Conservation (phyloP, 2,113 vertebrate genomes). For the Prinia subflava region DNA sequence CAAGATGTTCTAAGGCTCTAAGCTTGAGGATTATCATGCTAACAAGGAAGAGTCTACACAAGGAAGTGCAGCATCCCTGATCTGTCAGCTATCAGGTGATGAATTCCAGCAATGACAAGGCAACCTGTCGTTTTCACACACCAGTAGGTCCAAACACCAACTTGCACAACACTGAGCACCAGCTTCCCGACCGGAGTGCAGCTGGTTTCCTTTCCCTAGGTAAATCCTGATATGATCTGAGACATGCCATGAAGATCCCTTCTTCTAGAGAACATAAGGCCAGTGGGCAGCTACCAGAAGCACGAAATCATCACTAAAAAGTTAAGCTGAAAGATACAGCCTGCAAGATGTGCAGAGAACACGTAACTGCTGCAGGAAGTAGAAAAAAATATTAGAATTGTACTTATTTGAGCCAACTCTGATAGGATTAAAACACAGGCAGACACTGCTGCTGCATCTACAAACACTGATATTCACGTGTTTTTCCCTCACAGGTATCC, state of each 20-base stretch:
- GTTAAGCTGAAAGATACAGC: background rate
- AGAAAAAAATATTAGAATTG: background rate
- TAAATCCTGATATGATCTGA: background rate
- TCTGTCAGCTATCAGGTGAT: background rate
- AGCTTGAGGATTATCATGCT: background rate
- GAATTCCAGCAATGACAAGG: background rate
- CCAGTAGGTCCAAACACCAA: background rate
- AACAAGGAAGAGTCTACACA: background rate
- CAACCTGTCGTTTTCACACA: slow-evolving; percentile 1
- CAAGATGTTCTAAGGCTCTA: background rate
- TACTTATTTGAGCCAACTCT: background rate
- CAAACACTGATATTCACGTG: background rate
- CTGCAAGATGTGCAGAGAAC: background rate
- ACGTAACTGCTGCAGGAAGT: background rate
- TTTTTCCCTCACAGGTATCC: background rate
- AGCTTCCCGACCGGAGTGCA: background rate
- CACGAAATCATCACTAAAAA: background rate
- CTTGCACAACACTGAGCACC: background rate
- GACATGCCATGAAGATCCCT: background rate
- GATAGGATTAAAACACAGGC: background rate
- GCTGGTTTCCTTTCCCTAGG: background rate
- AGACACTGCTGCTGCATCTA: background rate
- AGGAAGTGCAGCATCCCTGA: background rate
- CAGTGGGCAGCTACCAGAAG: background rate
- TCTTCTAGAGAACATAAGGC: background rate